Percentiles rank a stretch among this genome's conserved stretches.
Conservation (phyloP, 2,113 vertebrate species). For the Perccottus glenii region DNA sequence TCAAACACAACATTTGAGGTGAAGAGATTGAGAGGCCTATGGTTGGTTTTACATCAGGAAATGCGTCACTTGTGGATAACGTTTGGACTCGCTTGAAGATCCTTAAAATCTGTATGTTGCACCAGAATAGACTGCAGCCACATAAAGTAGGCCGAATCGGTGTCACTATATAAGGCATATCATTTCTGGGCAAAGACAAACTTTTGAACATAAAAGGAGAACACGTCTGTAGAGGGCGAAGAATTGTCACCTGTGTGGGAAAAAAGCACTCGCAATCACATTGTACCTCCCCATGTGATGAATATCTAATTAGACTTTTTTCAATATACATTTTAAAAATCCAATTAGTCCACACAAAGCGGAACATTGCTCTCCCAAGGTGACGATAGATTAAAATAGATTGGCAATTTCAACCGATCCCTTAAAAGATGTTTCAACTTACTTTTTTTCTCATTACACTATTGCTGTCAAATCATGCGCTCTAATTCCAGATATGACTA, state of each 20-base stretch:
- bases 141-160: no score
- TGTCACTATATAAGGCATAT: not conserved
- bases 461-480: constrained; percentile 53
- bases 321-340: constrained; percentile 70
- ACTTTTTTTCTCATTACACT: constrained; percentile 55
- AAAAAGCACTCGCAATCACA: constrained; percentile 36
- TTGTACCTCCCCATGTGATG: constrained; percentile 65
- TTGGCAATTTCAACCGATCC: constrained; percentile 64
- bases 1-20: not conserved
- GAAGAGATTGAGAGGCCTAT: not conserved
- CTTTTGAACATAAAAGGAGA: constrained; percentile 13
- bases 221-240: constrained; percentile 1
- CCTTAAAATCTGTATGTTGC: no score
- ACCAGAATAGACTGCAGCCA: no score
- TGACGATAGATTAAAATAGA: constrained; percentile 77
- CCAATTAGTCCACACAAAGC: constrained; percentile 68
- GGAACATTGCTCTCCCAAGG: constrained; percentile 62
- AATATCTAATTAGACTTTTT: constrained; percentile 75
- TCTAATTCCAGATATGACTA: constrained; percentile 29
- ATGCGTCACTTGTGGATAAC: no score
- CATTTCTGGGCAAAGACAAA: not conserved
- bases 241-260: constrained; percentile 47
- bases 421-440: constrained; percentile 61
- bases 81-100: no score
- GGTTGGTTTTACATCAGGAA: no score